phyloP scores from a whole-genome alignment of 2,113 vertebrate genomes.

The Erinaceus europaeus region DNA sequence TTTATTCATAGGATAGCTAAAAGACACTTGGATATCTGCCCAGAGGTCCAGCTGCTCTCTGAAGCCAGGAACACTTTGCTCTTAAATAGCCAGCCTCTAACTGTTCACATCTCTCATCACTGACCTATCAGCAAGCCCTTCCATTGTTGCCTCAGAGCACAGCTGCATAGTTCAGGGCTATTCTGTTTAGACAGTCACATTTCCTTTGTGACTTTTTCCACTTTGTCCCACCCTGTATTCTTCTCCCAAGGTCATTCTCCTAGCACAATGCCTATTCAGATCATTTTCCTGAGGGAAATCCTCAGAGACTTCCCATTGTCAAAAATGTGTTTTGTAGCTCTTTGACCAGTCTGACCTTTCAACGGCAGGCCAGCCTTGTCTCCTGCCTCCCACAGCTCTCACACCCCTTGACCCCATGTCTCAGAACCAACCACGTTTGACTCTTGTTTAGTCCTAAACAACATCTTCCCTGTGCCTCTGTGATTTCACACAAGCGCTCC shows the following conservation, averaged over 20 bases:
- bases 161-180: not conserved
- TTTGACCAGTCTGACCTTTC: not conserved
- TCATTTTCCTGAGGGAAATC: not conserved
- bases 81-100: not conserved
- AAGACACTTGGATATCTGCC: not conserved
- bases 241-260: not conserved
- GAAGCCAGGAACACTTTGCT: not conserved
- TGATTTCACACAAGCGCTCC: too few species aligned
- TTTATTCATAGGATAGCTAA: not conserved
- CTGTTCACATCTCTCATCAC: accelerated
- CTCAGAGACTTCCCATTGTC: not conserved
- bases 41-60: not conserved
- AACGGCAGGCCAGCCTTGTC: too few species aligned
- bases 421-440: not conserved
- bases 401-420: accelerated
- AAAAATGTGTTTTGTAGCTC: not conserved
- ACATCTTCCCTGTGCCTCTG: not conserved
- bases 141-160: too few species aligned
- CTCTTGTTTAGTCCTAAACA: not conserved
- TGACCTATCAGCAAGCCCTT: not conserved
- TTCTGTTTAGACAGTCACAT: not conserved
- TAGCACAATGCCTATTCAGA: not conserved
- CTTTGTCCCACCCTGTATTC: not conserved
- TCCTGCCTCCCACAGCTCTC: not conserved
- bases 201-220: not conserved